Base-by-base conservation (phyloP, 2,113 vertebrate genomes). In the Dunckerocampus dactyliophorus region DNA sequence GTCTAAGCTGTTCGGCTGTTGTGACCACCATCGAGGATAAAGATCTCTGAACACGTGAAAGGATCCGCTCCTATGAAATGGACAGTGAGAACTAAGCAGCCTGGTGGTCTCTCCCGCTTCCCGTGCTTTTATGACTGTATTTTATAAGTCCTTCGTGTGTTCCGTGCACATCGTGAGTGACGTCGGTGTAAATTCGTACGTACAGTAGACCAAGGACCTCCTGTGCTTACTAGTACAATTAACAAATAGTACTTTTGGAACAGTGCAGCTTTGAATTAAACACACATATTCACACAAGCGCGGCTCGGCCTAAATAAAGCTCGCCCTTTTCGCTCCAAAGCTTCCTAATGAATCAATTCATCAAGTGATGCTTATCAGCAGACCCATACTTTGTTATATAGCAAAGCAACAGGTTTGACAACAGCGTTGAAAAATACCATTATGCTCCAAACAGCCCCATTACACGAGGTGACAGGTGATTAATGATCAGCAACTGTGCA, bases 341-440 rank as follows among this genome's bases (percentile, higher is more conserved):
- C 20, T 59, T 37, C 34, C 55, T 6, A 9, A 1, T 46, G 34
- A 71, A 42, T 63, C 51, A 13, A 20, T 67, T 69, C 47, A 62
- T 28, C 34, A 43, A 3, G 0, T 48, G 19, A 19, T 19, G 19
- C 12, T 37, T 17, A 19, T 22, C 47, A 62, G 62, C 21, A 47
- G 20, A 37, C 16, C 59, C 8, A 47, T 49, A 34, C 8, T 39
- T 37, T 28, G 6, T 13, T 50, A 15, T 39, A 62, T 53, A 45
- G 42, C 60, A 24, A 59, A 71, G 42, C 20, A 68, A 42, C 4
- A 14, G 7, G 1, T 56, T 47, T 62, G 21, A 74, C 28, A 54
- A 58, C 28, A 47, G 57, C 69, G 37, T 16, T 48, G 28, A 10
- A 10, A 75, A 61, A 59, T 62, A 22, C 48, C 49, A 43, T 21